Evolutionary conservation across 1,140 invertebrate genomes (phyloP).

Genomic region (Protaetia brevitarsis): DNA sequence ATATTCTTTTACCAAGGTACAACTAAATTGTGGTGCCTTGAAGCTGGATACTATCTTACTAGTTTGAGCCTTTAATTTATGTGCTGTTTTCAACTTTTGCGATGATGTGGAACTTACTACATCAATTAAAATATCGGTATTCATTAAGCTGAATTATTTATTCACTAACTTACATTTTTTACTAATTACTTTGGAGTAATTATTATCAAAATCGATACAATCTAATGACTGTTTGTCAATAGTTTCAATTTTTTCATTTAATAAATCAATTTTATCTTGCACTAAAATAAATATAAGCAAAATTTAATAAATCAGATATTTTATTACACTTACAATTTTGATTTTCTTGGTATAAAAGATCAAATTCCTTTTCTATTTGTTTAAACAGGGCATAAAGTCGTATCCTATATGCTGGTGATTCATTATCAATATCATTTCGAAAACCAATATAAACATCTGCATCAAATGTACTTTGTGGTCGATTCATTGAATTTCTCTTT

Average conservation of each 20-base stretch:
- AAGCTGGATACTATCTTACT: conserved; percentile 98
- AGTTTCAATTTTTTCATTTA: conserved; percentile 74
- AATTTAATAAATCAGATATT: not conserved
- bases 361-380: conserved; percentile 97
- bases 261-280: conserved; percentile 82
- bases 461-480: conserved; percentile 43
- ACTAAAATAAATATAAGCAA: conserved; percentile 59
- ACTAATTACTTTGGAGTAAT: conserved; percentile 61
- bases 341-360: conserved; percentile 89
- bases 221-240: conserved; percentile 65
- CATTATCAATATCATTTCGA: conserved; percentile 44
- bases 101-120: conserved; percentile 62
- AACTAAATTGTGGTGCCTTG: conserved; percentile 79
- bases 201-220: conserved; percentile 59
- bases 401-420: conserved; percentile 61
- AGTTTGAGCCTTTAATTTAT: conserved; percentile 93
- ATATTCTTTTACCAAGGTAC: conserved; percentile 78
- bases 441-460: conserved; percentile 43
- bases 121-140: not conserved
- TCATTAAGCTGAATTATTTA: not conserved
- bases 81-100: conserved; percentile 90
- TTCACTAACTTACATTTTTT: conserved; percentile 72
- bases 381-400: conserved; percentile 85
- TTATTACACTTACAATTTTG: conserved; percentile 69
- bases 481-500: conserved; percentile 44